Evolutionary conservation across 2,797 vertebrate species (phyloP).

Genomic region (Poecilia wingei): DNA sequence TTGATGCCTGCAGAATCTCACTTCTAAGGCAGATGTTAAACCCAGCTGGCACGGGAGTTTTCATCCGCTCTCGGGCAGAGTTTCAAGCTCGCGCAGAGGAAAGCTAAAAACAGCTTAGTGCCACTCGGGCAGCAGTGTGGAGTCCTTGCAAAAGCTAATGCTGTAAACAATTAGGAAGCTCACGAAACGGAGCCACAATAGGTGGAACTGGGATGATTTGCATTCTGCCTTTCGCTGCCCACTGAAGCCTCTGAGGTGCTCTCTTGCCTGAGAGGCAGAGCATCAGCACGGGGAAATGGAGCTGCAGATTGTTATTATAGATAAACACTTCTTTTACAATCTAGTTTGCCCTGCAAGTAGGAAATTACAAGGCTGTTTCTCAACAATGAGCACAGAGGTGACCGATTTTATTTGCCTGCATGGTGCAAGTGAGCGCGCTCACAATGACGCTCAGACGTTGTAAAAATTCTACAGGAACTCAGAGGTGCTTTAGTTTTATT

Average conservation of each 20-base stretch:
- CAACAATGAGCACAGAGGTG: slow-evolving; percentile 58
- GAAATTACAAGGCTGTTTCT: slow-evolving; percentile 72
- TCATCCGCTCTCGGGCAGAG: slow-evolving; percentile 50
- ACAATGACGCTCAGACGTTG: neutral
- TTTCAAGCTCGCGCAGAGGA: slow-evolving; percentile 38
- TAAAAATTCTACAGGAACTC: neutral
- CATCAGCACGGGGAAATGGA: slow-evolving; percentile 53
- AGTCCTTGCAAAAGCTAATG: slow-evolving; percentile 29
- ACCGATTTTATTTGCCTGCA: slow-evolving; percentile 48
- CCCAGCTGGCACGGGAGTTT: slow-evolving; percentile 45
- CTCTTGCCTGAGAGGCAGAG: slow-evolving; percentile 41
- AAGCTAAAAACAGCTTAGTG: slow-evolving; percentile 38
- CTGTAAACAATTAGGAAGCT: slow-evolving; percentile 54
- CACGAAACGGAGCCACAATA: neutral
- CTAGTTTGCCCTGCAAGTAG: slow-evolving; percentile 54
- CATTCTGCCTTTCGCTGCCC: slow-evolving; percentile 35
- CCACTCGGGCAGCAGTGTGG: slow-evolving; percentile 16
- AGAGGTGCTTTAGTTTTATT: neutral
- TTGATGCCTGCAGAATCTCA: slow-evolving; percentile 26
- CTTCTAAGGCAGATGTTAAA: slow-evolving; percentile 53
- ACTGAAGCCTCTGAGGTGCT: slow-evolving; percentile 34
- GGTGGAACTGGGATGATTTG: slow-evolving; percentile 32
- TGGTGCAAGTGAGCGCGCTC: neutral
- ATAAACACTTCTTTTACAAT: slow-evolving; percentile 70
- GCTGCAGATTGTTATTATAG: slow-evolving; percentile 81